phyloP scores from a whole-genome alignment of 2,113 vertebrate species.

The Sinocyclocheilus rhinocerous region DNA sequence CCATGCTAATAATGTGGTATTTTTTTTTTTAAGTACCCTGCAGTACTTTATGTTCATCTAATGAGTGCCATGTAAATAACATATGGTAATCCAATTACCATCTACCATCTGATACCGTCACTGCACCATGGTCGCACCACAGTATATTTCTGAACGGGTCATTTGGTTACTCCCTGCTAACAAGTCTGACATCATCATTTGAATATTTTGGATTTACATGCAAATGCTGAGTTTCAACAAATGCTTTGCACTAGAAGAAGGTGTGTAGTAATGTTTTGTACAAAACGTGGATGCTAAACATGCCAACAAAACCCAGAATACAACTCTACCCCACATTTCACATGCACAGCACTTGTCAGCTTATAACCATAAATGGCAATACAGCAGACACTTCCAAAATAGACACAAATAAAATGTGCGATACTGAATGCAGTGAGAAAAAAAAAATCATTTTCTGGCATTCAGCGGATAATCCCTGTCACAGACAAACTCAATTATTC shows the following conservation, averaged over 20 bases:
- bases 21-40: not conserved
- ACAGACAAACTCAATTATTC: conserved; percentile 27
- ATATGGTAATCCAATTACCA: not conserved
- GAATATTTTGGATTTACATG: conserved; percentile 22
- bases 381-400: conserved; percentile 2
- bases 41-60: not conserved
- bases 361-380: not conserved
- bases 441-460: not conserved
- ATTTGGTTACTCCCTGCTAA: conserved; percentile 13
- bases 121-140: not conserved
- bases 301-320: not conserved
- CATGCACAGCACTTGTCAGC: not conserved
- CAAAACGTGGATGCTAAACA: not conserved
- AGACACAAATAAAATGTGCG: not conserved
- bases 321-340: not conserved
- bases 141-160: not conserved
- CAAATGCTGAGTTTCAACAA: not conserved
- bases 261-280: not conserved
- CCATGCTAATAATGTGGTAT: not conserved
- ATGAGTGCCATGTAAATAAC: conserved; percentile 3
- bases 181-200: not conserved
- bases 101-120: not conserved
- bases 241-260: conserved; percentile 6
- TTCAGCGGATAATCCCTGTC: not conserved
- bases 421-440: not conserved